Evolutionary conservation across 2,113 vertebrate genomes (phyloP), one percentile per base, ranked within the genome.

Genomic region (Megaceryle torquata): DNA sequence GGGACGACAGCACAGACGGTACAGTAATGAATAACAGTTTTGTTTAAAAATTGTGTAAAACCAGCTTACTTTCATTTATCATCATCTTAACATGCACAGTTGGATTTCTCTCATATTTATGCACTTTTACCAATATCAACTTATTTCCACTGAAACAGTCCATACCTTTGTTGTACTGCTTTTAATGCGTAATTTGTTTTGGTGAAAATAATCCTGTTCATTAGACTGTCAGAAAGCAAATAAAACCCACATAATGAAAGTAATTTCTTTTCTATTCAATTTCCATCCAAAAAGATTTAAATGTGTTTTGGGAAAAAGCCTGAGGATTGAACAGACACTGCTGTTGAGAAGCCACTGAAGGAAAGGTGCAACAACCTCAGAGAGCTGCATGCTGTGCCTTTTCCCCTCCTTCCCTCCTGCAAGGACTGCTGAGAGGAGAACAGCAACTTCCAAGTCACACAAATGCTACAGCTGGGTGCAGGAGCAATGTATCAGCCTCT

Each of bases 161-260:
- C 63, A 83, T 31, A 93, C 61, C 77, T 97, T 84, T 85, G 69
- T 85, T 91, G 74, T 53, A 61, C 54, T 37, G 63, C 51, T 96
- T 68, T 85, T 88, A 83, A 83, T 31, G 56, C 61, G 64, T 29
- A 83, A 95, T 90, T 91, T 87, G 57, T 78, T 93, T 90, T 46
- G 63, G 56, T 3, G 10, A 78, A 74, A 85, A 93, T 57, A 96
- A 94, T 86, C 63, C 46, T 46, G 43, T 51, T 75, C 59, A 86
- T 77, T 91, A 86, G 68, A 35, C 41, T 84, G 76, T 41, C 64
- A 88, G 82, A 91, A 95, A 93, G 93, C 90, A 95, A 96, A 94
- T 22, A 91, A 93, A 92, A 22, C 60, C 74, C 56, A 57, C 65
- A 79, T 72, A 90, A 94, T 74, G 53, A 86, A 91, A 90, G 61